Conservation (phyloP, 2,888 invertebrate genomes). For the Leptothorax acervorum region DNA sequence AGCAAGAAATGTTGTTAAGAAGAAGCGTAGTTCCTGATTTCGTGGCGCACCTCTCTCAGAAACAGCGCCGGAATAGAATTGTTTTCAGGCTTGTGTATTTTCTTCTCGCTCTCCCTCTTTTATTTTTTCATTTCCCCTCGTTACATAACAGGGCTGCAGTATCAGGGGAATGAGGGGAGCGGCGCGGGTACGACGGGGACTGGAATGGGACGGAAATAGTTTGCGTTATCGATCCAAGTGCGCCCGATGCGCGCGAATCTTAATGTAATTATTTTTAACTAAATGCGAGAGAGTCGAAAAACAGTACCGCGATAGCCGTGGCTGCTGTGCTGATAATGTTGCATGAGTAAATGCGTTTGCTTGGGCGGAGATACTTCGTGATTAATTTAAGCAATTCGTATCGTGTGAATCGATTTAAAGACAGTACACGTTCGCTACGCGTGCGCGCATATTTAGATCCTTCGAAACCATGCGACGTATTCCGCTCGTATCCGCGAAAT, state of each 20-base stretch:
- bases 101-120: neutral
- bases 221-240: conserved; percentile 56
- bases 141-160: conserved; percentile 40
- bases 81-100: conserved; percentile 53
- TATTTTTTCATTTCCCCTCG: neutral
- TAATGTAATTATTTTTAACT: conserved; percentile 51
- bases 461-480: neutral
- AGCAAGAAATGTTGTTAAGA: conserved; percentile 68
- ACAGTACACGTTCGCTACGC: neutral
- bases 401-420: conserved; percentile 2
- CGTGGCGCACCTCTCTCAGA: conserved; percentile 44
- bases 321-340: neutral
- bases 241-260: conserved; percentile 28
- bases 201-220: conserved; percentile 50
- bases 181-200: neutral
- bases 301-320: neutral
- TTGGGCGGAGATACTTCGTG: neutral
- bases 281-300: conserved; percentile 32
- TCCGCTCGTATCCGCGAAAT: neutral
- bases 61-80: conserved; percentile 64
- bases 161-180: neutral
- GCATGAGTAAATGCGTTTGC: neutral
- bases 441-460: neutral
- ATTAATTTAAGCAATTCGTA: conserved; percentile 11
- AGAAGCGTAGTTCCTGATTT: conserved; percentile 64